Base-by-base conservation (phyloP, 2,113 vertebrate species). In the Pipra filicauda region DNA sequence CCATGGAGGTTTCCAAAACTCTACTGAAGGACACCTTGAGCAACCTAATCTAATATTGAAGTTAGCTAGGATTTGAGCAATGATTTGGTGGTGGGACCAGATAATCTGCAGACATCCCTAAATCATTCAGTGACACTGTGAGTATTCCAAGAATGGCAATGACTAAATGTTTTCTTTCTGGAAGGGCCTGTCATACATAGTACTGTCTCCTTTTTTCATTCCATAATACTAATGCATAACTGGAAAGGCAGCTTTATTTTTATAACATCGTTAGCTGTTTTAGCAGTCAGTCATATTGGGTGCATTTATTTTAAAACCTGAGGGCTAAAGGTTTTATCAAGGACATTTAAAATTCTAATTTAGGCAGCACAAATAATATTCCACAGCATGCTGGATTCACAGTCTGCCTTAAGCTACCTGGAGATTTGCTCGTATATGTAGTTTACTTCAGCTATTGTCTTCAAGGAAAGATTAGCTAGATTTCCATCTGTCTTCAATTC, bases 231-330 rank as follows among this genome's bases (percentile, higher is more conserved):
- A 66, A 86, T 51, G 35, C 2, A 1, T 51, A 75, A 74, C 84
- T 72, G 73, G 84, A 84, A 95, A 85, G 16, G 64, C 48, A 78
- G n/a, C 59, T 93, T 91, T 89, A 52, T 55, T 95, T 94, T 86
- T 70, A 14, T 58, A 73, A 41, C 18, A 48, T 48, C 30, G 31
- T 84, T 89, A 89, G 26, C 59, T 64, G 55, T 87, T 89, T 87
- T 89, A 89, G 61, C 57, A 59, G 44, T 44, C 39, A 55, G 35
- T 89, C 70, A 65, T 85, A 55, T 44, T 77, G 35, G 30, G 27
- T 71, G 48, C 2, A 10, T 92, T 66, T 66, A 64, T 87, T 84
- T 94, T 81, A 91, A 91, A 86, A 85, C 64, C 27, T 61, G 26
- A 64, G 51, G 10, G n/a, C 43, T 67, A 67, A 71, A 17, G 6